Evolutionary conservation across 2,888 invertebrate species (phyloP).

Genomic region (Amblyteles armatorius): DNA sequence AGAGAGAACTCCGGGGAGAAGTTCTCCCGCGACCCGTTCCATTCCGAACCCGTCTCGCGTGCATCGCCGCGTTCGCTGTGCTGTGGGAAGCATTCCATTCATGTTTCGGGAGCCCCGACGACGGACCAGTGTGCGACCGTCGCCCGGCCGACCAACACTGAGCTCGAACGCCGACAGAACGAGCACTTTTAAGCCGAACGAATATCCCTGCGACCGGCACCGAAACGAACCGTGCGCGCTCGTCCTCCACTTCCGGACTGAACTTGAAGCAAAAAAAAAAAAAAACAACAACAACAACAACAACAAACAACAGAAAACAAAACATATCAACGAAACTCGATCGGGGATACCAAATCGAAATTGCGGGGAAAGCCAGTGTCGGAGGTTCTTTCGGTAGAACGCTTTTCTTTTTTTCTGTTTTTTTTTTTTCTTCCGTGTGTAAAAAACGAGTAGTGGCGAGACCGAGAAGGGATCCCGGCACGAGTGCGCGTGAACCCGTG

Average conservation of each 20-base stretch:
- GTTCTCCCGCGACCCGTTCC: slow-evolving; percentile 52
- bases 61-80: slow-evolving; percentile 67
- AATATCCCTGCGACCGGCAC: neutral
- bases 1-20: slow-evolving; percentile 26
- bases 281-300: neutral
- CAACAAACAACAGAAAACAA: neutral
- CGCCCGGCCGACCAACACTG: slow-evolving; percentile 70
- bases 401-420: too few species aligned
- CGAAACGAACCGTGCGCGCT: slow-evolving; percentile 8
- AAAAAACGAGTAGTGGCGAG: slow-evolving; percentile 8
- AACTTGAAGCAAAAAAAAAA: neutral
- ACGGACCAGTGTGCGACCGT: slow-evolving; percentile 72
- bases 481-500: slow-evolving; percentile 56
- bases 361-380: neutral
- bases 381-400: neutral
- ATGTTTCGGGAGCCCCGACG: slow-evolving; percentile 78
- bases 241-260: slow-evolving; percentile 19
- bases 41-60: slow-evolving; percentile 72
- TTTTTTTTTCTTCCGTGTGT: neutral
- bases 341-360: neutral
- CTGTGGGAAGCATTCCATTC: slow-evolving; percentile 81
- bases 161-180: slow-evolving; percentile 62
- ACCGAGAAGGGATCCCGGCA: neutral
- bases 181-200: slow-evolving; percentile 58
- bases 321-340: neutral